phyloP scores from a whole-genome alignment of 2,888 invertebrate genomes.

The Byasa hedistus region DNA sequence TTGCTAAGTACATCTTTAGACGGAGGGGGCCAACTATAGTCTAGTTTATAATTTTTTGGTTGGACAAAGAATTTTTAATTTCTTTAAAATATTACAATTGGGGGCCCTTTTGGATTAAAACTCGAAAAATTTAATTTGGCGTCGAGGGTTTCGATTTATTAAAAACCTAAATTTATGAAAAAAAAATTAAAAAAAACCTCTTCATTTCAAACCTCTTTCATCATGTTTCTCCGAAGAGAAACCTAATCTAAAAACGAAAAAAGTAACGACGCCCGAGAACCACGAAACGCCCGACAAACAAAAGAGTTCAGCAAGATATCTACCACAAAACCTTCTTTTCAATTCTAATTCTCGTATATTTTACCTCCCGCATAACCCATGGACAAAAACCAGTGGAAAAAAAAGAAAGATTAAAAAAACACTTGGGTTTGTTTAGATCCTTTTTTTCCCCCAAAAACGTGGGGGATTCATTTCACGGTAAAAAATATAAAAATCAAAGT shows the following conservation, averaged over 20 bases:
- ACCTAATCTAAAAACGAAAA: conserved; percentile 27
- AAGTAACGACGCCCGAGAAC: too few species aligned
- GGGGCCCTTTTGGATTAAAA: background rate
- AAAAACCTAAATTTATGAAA: too few species aligned
- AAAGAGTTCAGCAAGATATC: conserved; percentile 18
- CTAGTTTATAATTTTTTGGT: too few species aligned
- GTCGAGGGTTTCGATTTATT: conserved; percentile 10
- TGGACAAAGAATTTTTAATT: background rate
- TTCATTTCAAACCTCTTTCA: conserved; percentile 8
- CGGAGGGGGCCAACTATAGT: too few species aligned
- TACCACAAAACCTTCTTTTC: conserved; percentile 24
- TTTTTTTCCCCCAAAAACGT: background rate
- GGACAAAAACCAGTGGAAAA: conserved; percentile 14
- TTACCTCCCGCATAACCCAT: conserved; percentile 27
- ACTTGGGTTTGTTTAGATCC: background rate
- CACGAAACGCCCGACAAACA: conserved; percentile 18
- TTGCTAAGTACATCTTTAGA: background rate
- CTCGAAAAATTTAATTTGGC: background rate
- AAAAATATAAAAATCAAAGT: conserved; percentile 10
- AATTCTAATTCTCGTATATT: conserved; percentile 10
- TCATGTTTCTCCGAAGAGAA: conserved; percentile 26
- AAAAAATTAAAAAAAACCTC: too few species aligned
- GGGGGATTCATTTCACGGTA: conserved; percentile 7
- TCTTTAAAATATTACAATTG: conserved; percentile 1
- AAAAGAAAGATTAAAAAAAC: background rate